These are phyloP conservation scores for Formica aserva DNA, from an alignment of 2,888 invertebrate genomes.

Conservation along the genomic window DNA sequence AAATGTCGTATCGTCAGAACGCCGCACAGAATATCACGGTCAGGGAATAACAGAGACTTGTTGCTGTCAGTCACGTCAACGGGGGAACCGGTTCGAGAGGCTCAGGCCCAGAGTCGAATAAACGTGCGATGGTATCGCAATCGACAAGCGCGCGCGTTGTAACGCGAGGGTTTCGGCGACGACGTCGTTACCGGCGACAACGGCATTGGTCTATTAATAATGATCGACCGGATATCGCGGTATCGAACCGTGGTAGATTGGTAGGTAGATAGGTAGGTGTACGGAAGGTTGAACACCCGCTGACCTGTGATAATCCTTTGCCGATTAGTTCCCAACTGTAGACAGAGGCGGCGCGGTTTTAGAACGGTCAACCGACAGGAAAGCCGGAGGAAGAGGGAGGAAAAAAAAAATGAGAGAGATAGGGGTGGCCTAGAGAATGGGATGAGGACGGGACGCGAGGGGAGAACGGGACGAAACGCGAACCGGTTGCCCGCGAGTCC, in stretches of 20 bases:
- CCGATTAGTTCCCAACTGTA: slow-evolving; percentile 80
- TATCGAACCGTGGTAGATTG: slow-evolving; percentile 72
- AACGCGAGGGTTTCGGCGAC: slow-evolving; percentile 3
- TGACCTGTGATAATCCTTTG: slow-evolving; percentile 81
- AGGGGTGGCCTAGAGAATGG: slow-evolving; percentile 53
- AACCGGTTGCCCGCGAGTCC: slow-evolving; percentile 75
- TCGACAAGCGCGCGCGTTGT: slow-evolving; percentile 10
- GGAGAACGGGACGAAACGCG: slow-evolving; percentile 61
- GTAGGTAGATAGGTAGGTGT: slow-evolving; percentile 60
- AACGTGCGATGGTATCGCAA: slow-evolving; percentile 1
- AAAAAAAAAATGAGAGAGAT: not conserved
- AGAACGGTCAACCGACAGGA: slow-evolving; percentile 72
- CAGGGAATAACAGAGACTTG: slow-evolving; percentile 38
- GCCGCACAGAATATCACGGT: slow-evolving; percentile 2
- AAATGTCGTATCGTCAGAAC: slow-evolving; percentile 15
- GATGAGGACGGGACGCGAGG: slow-evolving; percentile 51
- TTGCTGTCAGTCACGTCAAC: slow-evolving; percentile 51
- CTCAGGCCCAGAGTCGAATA: slow-evolving; percentile 5
- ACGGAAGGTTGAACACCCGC: slow-evolving; percentile 80
- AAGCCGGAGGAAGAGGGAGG: slow-evolving; percentile 59
- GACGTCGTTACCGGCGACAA: slow-evolving; percentile 8
- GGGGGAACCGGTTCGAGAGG: slow-evolving; percentile 39
- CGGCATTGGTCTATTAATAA: slow-evolving; percentile 70
- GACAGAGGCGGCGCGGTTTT: slow-evolving; percentile 77
- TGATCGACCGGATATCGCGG: slow-evolving; percentile 70